Evolutionary conservation across 2,113 vertebrate species (phyloP), one percentile per base, ranked within the genome.

Genomic region (Cyprinodon variegatus): DNA sequence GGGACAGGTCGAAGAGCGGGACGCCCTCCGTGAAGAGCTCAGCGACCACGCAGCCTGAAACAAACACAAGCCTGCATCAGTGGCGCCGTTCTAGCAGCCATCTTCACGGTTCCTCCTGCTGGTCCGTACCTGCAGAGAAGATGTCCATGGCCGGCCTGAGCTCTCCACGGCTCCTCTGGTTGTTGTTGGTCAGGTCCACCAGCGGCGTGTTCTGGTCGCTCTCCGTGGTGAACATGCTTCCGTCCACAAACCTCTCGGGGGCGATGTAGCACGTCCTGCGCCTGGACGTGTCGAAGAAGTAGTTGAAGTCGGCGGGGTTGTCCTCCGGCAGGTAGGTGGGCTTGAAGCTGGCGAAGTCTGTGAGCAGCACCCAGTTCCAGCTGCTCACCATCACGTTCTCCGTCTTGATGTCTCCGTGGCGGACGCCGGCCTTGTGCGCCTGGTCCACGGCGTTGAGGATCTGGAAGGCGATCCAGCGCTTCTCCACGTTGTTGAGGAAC

Each of bases 361-460:
- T 98, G 0, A 99, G 93, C 83, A 99, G 95, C 62, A 98, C 96
- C 98, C 98, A 99, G 90, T 98, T 99, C 98, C 98, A 99, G 93
- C 97, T 99, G 76, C 97, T 98, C 76, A 99, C 97, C 98, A 99
- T 99, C 72, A 99, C 93, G 22, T 99, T 99, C 89, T 99, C 98
- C 0, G 98, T 99, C 91, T 99, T 99, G 74, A 99, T 99, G 88
- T 99, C 98, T 0, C 98, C 98, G 0, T 99, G 98, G 13, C 97
- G 96, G 5, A 99, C 98, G 1, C 98, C 97, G 0, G 96, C 97
- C 50, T 94, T 96, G 93, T 99, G 97, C 0, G 97, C 97, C 87
- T 99, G 98, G 81, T 98, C 97, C 65, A 99, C 96, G 0, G 97
- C 97, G 0, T 94, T 98, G 22, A 99, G 94, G 82, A 99, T 94